Evolutionary conservation across 2,888 invertebrate genomes (phyloP).

Genomic region (Achlya flavicornis): DNA sequence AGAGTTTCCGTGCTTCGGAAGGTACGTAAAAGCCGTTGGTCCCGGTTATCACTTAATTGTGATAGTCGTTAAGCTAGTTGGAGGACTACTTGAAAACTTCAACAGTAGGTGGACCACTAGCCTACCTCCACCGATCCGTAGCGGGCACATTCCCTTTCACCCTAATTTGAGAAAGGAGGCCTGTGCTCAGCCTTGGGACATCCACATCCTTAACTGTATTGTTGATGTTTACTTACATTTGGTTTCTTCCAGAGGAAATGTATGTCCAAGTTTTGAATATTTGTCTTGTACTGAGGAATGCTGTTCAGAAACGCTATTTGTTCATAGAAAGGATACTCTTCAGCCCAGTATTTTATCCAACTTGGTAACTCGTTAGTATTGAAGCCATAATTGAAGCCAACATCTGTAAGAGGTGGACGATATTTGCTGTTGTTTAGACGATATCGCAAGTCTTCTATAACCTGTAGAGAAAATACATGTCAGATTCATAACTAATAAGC

Average conservation of each 20-base stretch:
- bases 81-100: too few relatives aligned
- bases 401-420: background rate
- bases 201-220: too few relatives aligned
- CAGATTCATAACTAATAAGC: too few relatives aligned
- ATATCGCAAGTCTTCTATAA: background rate
- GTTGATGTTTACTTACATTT: conserved; percentile 8
- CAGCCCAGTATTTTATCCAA: conserved; percentile 30
- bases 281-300: conserved; percentile 28
- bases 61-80: too few relatives aligned
- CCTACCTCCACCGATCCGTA: too few relatives aligned
- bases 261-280: conserved; percentile 29
- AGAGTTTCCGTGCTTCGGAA: too few relatives aligned
- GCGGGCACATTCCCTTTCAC: too few relatives aligned
- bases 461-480: background rate
- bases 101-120: too few relatives aligned
- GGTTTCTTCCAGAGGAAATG: conserved; percentile 23
- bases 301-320: conserved; percentile 24
- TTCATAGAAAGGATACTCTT: conserved; percentile 23
- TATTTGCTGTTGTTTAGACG: background rate
- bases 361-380: conserved; percentile 19
- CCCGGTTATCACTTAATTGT: too few relatives aligned
- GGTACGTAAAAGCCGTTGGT: too few relatives aligned
- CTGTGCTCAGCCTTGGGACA: too few relatives aligned
- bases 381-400: conserved; percentile 25
- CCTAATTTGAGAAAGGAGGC: too few relatives aligned